Evolutionary conservation across 2,797 vertebrate species (phyloP), one percentile per base, ranked within the genome.

Genomic region (Gymnoscopelus braueri): DNA sequence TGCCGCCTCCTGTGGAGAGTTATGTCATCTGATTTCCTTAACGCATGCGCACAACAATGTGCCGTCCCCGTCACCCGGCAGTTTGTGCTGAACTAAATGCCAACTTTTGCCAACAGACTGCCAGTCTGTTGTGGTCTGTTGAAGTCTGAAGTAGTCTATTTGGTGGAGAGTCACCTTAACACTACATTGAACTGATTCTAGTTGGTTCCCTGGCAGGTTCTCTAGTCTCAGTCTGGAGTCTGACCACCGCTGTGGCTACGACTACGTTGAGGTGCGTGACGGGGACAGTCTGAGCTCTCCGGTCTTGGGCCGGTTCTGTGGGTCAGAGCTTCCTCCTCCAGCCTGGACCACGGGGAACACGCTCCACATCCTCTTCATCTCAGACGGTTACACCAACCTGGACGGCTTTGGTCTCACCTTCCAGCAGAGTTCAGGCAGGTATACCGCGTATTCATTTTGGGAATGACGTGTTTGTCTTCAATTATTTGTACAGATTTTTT

Each of bases 321-420:
- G 96, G 63, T 95, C 96, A 1, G 92, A 92, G 65, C 91, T 94
- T 48, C 96, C 95, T 0, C 88, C 90, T 59, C 93, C 94, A 13
- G 88, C 97, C 53, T 89, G 77, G 77, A 97, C 95, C 89, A 92
- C 92, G 0, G 92, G 95, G 7, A 91, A 93, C 70, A 67, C 88
- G 0, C 81, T 97, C 61, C 95, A 97, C 55, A 63, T 96, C 75
- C 94, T 95, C 64, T 98, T 98, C 87, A 88, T 87, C 52, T 97
- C 96, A 0, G 96, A 97, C 47, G 96, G 96, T 69, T 97, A 95
- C 68, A 96, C 96, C 88, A 97, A 95, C 83, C 96, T 95, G n/a
- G 95, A 97, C 54, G 96, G 96, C 39, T 98, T 97, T 91, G 95
- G 94, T 75, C 91, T 95, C 1, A 81, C 93, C 19, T 97, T 95